Percentiles rank a stretch among this genome's conserved stretches.
These are phyloP conservation scores for Terrapene triunguis DNA, from an alignment of 2,113 vertebrate genomes.

Conservation along the genomic window DNA sequence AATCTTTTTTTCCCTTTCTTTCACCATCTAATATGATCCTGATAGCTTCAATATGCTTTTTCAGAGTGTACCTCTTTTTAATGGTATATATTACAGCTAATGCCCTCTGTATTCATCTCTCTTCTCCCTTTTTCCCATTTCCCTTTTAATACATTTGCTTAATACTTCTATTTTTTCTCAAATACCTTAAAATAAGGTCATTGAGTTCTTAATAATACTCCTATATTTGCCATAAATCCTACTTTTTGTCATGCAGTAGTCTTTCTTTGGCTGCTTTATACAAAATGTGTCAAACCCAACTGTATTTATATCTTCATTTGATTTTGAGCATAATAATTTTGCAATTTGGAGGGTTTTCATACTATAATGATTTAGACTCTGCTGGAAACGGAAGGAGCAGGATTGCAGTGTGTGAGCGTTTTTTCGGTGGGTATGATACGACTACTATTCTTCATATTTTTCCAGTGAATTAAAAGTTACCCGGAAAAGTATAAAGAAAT, in stretches of 20 bases:
- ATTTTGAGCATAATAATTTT: not conserved
- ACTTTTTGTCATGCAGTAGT: not conserved
- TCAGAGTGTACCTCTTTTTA: not conserved
- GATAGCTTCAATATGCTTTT: constrained; percentile 2
- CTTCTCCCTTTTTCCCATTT: not conserved
- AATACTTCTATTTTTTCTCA: not conserved
- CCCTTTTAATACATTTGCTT: not conserved
- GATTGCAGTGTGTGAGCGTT: not conserved
- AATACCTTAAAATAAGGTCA: not conserved
- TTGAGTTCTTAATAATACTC: not conserved
- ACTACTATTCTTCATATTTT: not conserved
- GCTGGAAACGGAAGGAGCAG: not conserved
- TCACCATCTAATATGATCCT: constrained; percentile 27
- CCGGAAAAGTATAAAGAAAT: not conserved
- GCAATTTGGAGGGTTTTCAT: not conserved
- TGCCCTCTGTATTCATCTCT: not conserved
- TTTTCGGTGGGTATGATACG: not conserved
- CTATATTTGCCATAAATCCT: not conserved
- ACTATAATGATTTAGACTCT: not conserved
- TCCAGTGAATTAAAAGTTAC: not conserved
- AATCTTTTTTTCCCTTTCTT: not conserved
- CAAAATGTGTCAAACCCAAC: not conserved
- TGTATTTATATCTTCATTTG: not conserved
- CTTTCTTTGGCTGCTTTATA: not conserved
- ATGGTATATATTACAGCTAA: not conserved